Conservation (phyloP, 1,140 invertebrate genomes). For the Acromyrmex heyeri region DNA sequence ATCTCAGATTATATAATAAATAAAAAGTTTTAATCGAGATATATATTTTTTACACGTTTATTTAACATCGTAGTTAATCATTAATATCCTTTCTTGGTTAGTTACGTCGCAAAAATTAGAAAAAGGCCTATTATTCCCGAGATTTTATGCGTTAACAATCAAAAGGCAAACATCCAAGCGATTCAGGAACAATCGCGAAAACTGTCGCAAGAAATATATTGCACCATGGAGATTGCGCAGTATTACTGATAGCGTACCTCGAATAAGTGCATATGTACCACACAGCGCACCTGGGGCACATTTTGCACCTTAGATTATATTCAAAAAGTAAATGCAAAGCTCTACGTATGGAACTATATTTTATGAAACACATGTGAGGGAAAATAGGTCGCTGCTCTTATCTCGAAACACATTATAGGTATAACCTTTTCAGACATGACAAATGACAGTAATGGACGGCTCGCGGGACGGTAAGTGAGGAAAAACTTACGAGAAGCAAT, state of each 20-base stretch:
- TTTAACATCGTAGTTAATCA: neutral
- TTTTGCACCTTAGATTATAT: constrained; percentile 63
- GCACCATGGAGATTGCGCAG: constrained; percentile 51
- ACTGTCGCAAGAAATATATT: constrained; percentile 49
- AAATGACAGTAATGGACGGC: constrained; percentile 55
- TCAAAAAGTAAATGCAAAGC: constrained; percentile 62
- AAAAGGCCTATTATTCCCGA: neutral
- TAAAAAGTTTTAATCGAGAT: neutral
- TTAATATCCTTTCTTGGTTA: neutral
- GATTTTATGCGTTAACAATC: constrained; percentile 37
- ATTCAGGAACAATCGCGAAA: constrained; percentile 48
- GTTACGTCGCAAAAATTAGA: neutral
- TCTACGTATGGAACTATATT: constrained; percentile 49
- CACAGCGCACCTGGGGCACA: constrained; percentile 56
- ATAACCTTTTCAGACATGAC: constrained; percentile 56
- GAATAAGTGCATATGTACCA: constrained; percentile 59
- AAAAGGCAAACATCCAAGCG: constrained; percentile 10
- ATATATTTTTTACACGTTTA: neutral
- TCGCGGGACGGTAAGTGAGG: constrained; percentile 35
- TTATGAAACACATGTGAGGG: constrained; percentile 24
- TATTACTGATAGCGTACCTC: constrained; percentile 58
- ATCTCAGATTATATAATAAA: neutral
- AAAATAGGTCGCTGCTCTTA: constrained; percentile 57
- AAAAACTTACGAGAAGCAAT: constrained; percentile 32
- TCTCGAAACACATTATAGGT: constrained; percentile 55